Base-by-base conservation (phyloP, 2,888 invertebrate species). In the Torymus aiolomorphi region DNA sequence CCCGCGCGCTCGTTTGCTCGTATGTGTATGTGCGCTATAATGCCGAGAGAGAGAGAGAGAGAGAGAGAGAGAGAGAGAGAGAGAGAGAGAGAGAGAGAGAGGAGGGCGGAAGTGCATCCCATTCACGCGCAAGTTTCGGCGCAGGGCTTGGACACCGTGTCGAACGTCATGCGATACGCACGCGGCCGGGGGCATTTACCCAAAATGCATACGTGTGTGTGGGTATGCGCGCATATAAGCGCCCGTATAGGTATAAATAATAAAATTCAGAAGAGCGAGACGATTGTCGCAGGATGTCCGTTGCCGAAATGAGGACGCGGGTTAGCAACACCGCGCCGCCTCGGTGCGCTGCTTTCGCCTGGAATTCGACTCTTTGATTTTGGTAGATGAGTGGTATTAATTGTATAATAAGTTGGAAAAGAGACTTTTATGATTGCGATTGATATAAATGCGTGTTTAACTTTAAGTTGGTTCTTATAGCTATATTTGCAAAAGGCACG, bases 51-150 rank as follows among this genome's bases (percentile, higher is more conserved):
- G 65, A 14, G 54, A 13, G 12, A 14, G 24, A 42, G 12, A n/a
- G 69, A 13, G 12, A 14, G 24, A 42, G 12, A n/a, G 69, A 11
- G 56, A n/a, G 31, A 11, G 5, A 49, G 65, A 18, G 54, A 24
- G 62, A 49, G 52, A 13, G 66, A 11, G 56, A n/a, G 31, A 11
- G 18, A 12, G 56, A 13, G 12, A 14, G 24, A 42, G 12, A n/a
- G 69, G 69, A 42, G 61, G 74, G 59, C 74, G 78, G 78, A 79
- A 79, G 73, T 69, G 14, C 74, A 66, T 74, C 72, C 78, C 75
- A 79, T 76, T 80, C 80, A 54, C 56, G 13, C 61, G 63, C 18
- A 49, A n/a, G 31, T 12, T 49, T 42, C 63, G 49, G n/a, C 24
- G 16, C 10, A 67, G 8, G 13, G 67, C 18, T 20, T 56, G 67